These are phyloP conservation scores for Drosophila rubida DNA, from an alignment of 2,888 invertebrate genomes.

Conservation along the genomic window DNA sequence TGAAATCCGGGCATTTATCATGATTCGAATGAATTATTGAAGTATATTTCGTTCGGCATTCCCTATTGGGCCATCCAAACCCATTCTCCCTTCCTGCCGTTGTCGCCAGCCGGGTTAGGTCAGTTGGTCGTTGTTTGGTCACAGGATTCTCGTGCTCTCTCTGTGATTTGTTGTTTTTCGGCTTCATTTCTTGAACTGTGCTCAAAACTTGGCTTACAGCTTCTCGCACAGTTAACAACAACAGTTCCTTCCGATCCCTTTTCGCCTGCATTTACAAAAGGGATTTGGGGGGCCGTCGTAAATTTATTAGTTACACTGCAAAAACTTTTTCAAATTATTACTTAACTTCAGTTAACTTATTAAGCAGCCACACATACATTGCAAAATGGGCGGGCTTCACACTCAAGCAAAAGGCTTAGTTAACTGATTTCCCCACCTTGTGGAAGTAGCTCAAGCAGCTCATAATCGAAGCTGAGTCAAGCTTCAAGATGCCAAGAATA, in stretches of 20 bases:
- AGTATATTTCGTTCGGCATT: constrained; percentile 61
- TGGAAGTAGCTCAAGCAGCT: neutral
- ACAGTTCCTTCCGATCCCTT: neutral
- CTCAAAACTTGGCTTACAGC: constrained; percentile 38
- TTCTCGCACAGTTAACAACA: constrained; percentile 2
- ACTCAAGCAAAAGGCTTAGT: neutral
- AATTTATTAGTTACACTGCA: constrained; percentile 26
- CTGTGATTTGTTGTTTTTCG: constrained; percentile 49
- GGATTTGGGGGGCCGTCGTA: constrained; percentile 14
- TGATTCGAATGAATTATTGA: constrained; percentile 70
- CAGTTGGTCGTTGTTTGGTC: constrained; percentile 50
- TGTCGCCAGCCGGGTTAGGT: constrained; percentile 29
- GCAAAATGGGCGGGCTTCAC: neutral
- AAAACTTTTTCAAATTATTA: constrained; percentile 25
- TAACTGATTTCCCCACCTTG: neutral
- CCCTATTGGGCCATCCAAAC: constrained; percentile 51
- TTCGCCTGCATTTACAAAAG: constrained; percentile 5
- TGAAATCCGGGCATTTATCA: constrained; percentile 69
- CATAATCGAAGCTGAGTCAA: neutral
- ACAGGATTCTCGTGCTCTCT: constrained; percentile 22
- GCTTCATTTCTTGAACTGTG: constrained; percentile 30
- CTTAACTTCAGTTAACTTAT: constrained; percentile 11
- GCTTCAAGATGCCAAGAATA: too few species aligned
- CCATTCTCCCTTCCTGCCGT: neutral
- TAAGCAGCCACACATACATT: neutral